Percentiles rank a stretch among this genome's conserved stretches.
Conservation (phyloP, 1,140 invertebrate species). For the Drosophila teissieri region DNA sequence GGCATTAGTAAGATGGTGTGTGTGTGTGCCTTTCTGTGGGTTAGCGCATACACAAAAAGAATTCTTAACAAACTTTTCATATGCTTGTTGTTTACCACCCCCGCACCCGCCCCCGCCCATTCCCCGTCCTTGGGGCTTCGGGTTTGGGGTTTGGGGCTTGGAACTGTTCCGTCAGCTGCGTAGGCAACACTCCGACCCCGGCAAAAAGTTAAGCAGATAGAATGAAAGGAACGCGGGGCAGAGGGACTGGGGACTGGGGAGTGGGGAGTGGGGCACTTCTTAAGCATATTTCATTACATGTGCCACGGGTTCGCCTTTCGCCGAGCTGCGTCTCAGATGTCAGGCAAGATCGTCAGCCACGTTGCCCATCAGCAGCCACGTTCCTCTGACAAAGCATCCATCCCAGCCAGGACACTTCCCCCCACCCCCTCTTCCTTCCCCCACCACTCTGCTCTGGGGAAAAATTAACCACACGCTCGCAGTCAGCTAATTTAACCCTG, state of each 20-base stretch:
- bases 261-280: conserved; percentile 36
- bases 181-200: conserved; percentile 19
- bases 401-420: too few relatives aligned
- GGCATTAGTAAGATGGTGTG: conserved; percentile 71
- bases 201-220: conserved; percentile 54
- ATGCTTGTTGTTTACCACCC: conserved; percentile 62
- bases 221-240: conserved; percentile 29
- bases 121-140: conserved; percentile 2
- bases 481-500: conserved; percentile 78
- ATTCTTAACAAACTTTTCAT: conserved; percentile 80
- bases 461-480: conserved; percentile 74
- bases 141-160: neutral
- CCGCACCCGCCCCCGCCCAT: neutral
- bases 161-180: conserved; percentile 24
- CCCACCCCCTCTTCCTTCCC: neutral
- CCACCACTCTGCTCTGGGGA: conserved; percentile 24
- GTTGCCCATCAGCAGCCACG: conserved; percentile 45
- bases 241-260: neutral
- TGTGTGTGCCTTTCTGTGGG: conserved; percentile 20
- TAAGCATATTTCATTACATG: conserved; percentile 79
- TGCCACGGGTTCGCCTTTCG: conserved; percentile 10
- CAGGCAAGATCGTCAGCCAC: conserved; percentile 63
- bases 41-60: conserved; percentile 66
- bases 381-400: conserved; percentile 25
- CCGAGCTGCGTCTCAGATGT: conserved; percentile 60